Percentiles rank a stretch among this genome's conserved stretches.
Evolutionary conservation across 1,140 invertebrate species (phyloP).

Genomic region (Archivesica marissinica): DNA sequence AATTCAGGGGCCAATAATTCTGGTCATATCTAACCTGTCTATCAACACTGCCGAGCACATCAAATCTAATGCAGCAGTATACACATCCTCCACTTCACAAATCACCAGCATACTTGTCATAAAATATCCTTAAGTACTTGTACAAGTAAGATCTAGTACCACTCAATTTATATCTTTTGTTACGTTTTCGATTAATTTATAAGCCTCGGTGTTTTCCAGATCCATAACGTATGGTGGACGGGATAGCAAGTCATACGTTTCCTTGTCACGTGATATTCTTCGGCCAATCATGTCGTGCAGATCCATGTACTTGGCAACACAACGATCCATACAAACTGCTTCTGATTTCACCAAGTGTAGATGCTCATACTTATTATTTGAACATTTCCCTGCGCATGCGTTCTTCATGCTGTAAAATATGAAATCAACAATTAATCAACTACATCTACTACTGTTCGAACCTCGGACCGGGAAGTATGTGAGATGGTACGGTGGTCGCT

Average conservation of each 20-base stretch:
- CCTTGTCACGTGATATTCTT: constrained; percentile 27
- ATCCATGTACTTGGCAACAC: constrained; percentile 49
- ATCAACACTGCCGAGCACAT: no score
- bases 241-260: constrained; percentile 19
- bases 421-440: no score
- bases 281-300: constrained; percentile 39
- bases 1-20: no score
- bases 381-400: constrained; percentile 31
- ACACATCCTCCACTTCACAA: no score
- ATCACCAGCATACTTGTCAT: no score
- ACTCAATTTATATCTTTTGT: background rate
- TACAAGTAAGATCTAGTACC: no score
- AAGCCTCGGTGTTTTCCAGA: background rate
- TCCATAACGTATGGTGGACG: background rate
- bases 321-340: constrained; percentile 49
- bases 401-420: constrained; percentile 17
- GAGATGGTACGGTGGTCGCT: no score
- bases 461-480: no score
- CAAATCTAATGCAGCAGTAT: no score
- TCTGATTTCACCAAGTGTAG: constrained; percentile 31
- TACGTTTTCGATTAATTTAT: background rate
- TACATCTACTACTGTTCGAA: no score
- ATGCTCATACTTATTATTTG: background rate
- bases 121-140: no score
- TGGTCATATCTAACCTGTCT: no score